Base-by-base conservation (phyloP, 2,888 invertebrate species). In the Cantharis rufa region DNA sequence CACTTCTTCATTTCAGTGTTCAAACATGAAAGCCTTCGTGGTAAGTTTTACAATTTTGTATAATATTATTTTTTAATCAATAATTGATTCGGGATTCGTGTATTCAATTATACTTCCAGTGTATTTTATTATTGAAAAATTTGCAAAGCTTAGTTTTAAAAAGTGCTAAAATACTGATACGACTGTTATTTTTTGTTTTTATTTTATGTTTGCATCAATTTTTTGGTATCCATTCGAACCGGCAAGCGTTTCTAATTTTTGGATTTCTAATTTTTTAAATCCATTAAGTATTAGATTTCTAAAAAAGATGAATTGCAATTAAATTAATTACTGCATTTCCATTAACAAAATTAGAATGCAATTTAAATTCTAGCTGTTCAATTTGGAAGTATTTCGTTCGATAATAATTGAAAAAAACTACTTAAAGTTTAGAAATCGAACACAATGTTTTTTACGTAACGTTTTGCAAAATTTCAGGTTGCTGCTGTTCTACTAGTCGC, bases 1-100 rank as follows among this genome's bases (percentile, higher is more conserved):
- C 66, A 71, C 68, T 75, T 71, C 71, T 71, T 68, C 75, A 68
- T 70, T 71, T 66, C 21, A 15, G 21, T 32, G 68, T 15, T 24
- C 61, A 75, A 48, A 71, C 71, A 75, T 75, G 75, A 75, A 64
- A 71, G 32, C 75, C 71, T 75, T 70, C 71, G 75, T 75, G 75
- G 75, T 75, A 71, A 75, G 75, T 66, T 48, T 28, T 48, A 69
- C 11, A 66, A 66, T 66, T 66, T 66, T 66, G 18, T 66, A 66
- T 66, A 64, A 64, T 18, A 28, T 10, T 71, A 11, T 11, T 28
- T 28, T 28, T 28, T 28, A 28, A 28, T 28, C 27, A 2, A 28
- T 28, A 28, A 28, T 28, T 11, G 24, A 24, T 24, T 24, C 9
- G 24, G 24, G 24, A 1, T 24, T 24, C 24, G 24, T 24, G 24